phyloP scores from a whole-genome alignment of 2,888 invertebrate species.

The Sabellastarte sp. region DNA sequence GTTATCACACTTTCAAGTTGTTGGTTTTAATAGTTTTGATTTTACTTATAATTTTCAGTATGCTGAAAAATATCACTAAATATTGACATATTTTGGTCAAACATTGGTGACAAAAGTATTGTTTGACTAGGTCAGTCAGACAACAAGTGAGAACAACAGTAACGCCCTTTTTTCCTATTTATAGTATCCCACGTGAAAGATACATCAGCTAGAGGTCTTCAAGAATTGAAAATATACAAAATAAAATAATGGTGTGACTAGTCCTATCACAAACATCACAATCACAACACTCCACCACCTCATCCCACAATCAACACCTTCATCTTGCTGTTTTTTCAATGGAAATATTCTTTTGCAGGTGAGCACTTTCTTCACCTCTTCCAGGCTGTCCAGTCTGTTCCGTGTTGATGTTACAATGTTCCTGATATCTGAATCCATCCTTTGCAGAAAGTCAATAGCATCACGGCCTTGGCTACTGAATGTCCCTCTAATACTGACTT shows the following conservation, averaged over 20 bases:
- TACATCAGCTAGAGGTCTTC: constrained; percentile 10
- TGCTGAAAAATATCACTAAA: no score
- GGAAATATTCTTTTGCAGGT: constrained; percentile 46
- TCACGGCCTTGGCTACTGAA: constrained; percentile 41
- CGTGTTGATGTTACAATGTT: constrained; percentile 38
- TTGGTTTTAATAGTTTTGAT: no score
- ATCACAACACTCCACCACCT: constrained; percentile 36
- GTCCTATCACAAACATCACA: constrained; percentile 26
- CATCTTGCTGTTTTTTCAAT: constrained; percentile 17
- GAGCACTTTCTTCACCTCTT: constrained; percentile 48
- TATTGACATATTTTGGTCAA: no score
- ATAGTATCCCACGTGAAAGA: no score
- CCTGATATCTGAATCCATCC: constrained; percentile 50
- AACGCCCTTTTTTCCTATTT: no score
- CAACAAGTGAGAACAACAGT: no score
- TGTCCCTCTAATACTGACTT: constrained; percentile 45
- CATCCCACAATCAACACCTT: constrained; percentile 44
- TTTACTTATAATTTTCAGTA: no score
- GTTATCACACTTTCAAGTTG: no score
- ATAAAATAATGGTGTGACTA: constrained; percentile 31
- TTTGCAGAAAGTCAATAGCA: constrained; percentile 44
- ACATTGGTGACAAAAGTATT: no score
- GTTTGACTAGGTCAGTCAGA: no score
- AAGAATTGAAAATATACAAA: constrained; percentile 24
- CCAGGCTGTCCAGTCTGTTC: constrained; percentile 41